Evolutionary conservation across 2,888 invertebrate genomes (phyloP).

Genomic region (Acleris laterana): DNA sequence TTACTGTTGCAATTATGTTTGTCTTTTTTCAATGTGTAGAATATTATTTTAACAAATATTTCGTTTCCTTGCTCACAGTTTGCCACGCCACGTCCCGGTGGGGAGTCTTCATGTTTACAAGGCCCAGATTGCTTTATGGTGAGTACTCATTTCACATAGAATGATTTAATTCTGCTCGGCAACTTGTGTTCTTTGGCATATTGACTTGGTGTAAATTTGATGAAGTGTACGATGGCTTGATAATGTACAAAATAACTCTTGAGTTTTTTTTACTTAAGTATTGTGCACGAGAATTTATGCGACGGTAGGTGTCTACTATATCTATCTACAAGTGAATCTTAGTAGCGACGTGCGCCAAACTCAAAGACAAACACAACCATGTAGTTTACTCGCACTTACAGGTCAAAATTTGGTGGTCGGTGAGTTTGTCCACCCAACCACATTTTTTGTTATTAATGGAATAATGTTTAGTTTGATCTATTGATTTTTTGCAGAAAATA

Average conservation of each 20-base stretch:
- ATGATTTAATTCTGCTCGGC: not conserved
- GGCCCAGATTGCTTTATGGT: constrained; percentile 90
- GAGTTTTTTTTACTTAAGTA: no score
- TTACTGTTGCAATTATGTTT: not conserved
- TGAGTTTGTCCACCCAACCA: no score
- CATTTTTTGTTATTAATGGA: no score
- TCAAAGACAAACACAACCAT: no score
- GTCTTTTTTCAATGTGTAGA: constrained; percentile 41
- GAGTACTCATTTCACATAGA: constrained; percentile 61
- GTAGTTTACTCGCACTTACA: no score
- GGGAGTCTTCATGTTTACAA: constrained; percentile 87
- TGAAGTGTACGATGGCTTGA: not conserved
- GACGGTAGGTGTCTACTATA: no score
- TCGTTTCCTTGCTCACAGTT: constrained; percentile 85
- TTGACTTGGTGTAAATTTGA: not conserved
- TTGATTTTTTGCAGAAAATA: no score
- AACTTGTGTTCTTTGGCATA: not conserved
- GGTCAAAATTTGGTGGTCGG: no score
- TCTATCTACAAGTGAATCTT: no score
- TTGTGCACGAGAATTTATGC: no score
- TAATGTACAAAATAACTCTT: not conserved
- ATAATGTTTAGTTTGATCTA: no score
- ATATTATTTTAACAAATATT: constrained; percentile 57
- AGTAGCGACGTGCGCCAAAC: no score
- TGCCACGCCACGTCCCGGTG: constrained; percentile 85